These are phyloP conservation scores for Pipistrellus nathusii DNA, from an alignment of 2,797 vertebrate species.

Conservation along the genomic window DNA sequence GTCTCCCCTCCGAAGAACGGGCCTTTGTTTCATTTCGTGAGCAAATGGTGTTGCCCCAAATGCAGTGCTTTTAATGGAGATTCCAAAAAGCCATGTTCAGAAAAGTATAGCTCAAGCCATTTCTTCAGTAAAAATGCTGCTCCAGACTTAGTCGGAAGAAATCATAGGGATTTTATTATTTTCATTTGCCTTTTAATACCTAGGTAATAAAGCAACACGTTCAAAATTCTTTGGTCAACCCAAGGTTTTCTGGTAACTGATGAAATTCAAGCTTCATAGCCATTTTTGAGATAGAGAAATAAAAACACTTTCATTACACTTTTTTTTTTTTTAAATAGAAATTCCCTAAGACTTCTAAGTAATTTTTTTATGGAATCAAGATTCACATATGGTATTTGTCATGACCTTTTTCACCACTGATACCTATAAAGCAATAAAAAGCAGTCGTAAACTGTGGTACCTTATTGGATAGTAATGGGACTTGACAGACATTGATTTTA, in stretches of 20 bases:
- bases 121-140: constrained; percentile 59
- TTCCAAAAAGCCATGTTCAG: not conserved
- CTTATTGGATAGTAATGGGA: not conserved
- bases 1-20: constrained; percentile 83
- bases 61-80: constrained; percentile 60
- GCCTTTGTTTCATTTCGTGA: constrained; percentile 85
- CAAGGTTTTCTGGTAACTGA: constrained; percentile 49
- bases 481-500: constrained; percentile 25
- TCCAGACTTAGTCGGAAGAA: constrained; percentile 43
- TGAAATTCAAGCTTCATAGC: constrained; percentile 22
- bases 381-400: constrained; percentile 12
- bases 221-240: not conserved
- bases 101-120: constrained; percentile 19
- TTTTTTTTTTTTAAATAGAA: constrained; percentile 19
- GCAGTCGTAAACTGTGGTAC: not conserved
- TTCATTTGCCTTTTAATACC: constrained; percentile 62
- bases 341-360: not conserved
- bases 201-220: constrained; percentile 45
- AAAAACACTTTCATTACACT: not conserved
- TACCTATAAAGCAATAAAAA: not conserved
- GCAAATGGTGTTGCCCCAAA: constrained; percentile 75
- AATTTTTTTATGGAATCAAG: constrained; percentile 56
- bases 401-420: not conserved
- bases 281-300: constrained; percentile 52
- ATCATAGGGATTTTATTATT: constrained; percentile 26